Conservation (phyloP, 1,140 invertebrate genomes). For the Papilio aristodemus region DNA sequence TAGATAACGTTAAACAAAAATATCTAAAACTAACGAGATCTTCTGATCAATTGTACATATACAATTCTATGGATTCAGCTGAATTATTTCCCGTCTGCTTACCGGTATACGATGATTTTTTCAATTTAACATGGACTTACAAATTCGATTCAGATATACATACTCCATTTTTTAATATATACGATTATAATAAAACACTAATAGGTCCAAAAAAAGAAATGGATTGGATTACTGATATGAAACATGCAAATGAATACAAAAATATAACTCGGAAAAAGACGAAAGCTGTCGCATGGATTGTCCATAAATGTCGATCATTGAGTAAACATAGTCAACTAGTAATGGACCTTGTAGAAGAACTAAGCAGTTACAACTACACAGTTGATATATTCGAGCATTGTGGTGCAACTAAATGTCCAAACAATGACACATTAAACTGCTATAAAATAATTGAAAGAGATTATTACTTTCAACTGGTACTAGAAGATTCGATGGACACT, state of each 20-base stretch:
- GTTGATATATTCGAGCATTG: constrained; percentile 62
- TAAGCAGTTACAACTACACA: constrained; percentile 56
- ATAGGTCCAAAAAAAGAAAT: constrained; percentile 56
- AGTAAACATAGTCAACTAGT: constrained; percentile 54
- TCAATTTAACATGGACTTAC: constrained; percentile 69
- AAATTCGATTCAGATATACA: constrained; percentile 64
- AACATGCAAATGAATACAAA: constrained; percentile 42
- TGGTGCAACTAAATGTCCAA: constrained; percentile 54
- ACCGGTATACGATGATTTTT: constrained; percentile 58
- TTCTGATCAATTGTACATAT: constrained; percentile 61
- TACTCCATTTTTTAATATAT: constrained; percentile 61
- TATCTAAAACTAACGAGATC: constrained; percentile 50
- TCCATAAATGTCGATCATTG: constrained; percentile 58
- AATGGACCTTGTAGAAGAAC: constrained; percentile 53
- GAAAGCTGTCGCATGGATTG: constrained; percentile 63
- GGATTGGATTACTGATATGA: constrained; percentile 53
- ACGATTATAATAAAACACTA: constrained; percentile 45
- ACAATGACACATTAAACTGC: constrained; percentile 46
- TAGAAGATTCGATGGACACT: constrained; percentile 67
- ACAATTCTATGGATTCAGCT: constrained; percentile 55
- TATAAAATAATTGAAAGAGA: constrained; percentile 57
- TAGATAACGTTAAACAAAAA: constrained; percentile 40
- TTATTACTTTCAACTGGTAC: constrained; percentile 63
- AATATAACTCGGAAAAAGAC: constrained; percentile 49
- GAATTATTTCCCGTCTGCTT: constrained; percentile 56